phyloP scores from a whole-genome alignment of 2,888 invertebrate species.

The Lepidocyrtoides sp. region DNA sequence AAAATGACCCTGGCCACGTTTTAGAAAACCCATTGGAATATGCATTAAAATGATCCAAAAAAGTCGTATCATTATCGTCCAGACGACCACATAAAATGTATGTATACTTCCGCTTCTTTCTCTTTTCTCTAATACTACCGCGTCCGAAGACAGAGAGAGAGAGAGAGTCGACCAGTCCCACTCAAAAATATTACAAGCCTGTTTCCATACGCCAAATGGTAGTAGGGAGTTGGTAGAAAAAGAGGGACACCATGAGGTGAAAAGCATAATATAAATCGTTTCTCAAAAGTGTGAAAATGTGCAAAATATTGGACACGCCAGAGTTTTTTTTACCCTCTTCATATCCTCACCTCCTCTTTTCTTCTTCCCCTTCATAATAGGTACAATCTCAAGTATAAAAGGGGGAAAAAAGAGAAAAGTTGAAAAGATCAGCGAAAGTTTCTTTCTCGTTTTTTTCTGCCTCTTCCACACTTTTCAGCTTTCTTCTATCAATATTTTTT shows the following conservation, averaged over 20 bases:
- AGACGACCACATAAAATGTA: slow-evolving; percentile 5
- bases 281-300: slow-evolving; percentile 81
- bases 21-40: slow-evolving; percentile 20
- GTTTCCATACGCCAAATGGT: no score
- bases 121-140: no score
- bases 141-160: neutral
- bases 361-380: slow-evolving; percentile 67
- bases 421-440: slow-evolving; percentile 77
- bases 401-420: slow-evolving; percentile 55
- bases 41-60: neutral
- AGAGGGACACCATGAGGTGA: slow-evolving; percentile 71
- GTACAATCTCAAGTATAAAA: slow-evolving; percentile 44
- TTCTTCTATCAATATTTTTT: slow-evolving; percentile 10
- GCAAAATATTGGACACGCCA: slow-evolving; percentile 81
- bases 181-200: no score
- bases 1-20: slow-evolving; percentile 54
- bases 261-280: slow-evolving; percentile 81
- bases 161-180: no score
- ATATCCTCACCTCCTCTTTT: slow-evolving; percentile 25
- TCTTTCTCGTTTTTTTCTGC: neutral
- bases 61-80: slow-evolving; percentile 32
- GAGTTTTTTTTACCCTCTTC: slow-evolving; percentile 63
- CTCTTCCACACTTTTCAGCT: neutral
- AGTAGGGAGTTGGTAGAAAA: neutral
- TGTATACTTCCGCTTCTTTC: no score